Conservation (phyloP, 2,888 invertebrate genomes). For the Torymus tubicola region DNA sequence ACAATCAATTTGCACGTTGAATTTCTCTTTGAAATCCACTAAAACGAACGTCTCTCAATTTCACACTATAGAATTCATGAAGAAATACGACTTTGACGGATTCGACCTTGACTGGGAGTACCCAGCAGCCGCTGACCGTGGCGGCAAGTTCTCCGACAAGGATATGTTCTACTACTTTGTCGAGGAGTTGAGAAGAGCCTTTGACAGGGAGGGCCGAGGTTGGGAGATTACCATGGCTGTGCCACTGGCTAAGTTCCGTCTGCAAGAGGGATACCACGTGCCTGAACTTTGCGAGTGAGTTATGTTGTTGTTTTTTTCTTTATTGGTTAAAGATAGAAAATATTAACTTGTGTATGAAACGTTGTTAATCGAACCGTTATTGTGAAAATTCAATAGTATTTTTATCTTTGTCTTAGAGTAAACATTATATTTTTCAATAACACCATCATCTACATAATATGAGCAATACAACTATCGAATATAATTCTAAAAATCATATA, state of each 20-base stretch:
- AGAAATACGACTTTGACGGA: slow-evolving; percentile 88
- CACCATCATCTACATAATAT: too few relatives aligned
- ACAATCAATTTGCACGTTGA: too few relatives aligned
- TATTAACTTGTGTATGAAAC: too few relatives aligned
- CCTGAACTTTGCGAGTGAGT: slow-evolving; percentile 91
- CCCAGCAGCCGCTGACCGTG: slow-evolving; percentile 91
- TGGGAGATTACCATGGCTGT: slow-evolving; percentile 96
- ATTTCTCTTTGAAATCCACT: too few relatives aligned
- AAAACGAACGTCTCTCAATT: too few relatives aligned
- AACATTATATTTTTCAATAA: too few relatives aligned
- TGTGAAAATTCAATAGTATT: not conserved
- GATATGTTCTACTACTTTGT: slow-evolving; percentile 89
- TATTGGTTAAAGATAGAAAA: not conserved
- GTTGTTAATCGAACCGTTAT: too few relatives aligned
- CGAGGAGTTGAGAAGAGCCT: slow-evolving; percentile 88
- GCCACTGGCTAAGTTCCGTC: slow-evolving; percentile 89
- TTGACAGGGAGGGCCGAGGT: slow-evolving; percentile 84
- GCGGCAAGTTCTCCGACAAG: slow-evolving; percentile 90
- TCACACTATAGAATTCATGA: slow-evolving; percentile 81
- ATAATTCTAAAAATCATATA: too few relatives aligned
- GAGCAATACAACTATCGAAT: too few relatives aligned
- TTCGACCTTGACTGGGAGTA: slow-evolving; percentile 95
- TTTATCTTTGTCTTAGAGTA: too few relatives aligned
- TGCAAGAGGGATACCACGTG: slow-evolving; percentile 94
- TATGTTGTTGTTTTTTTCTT: not conserved